A percentile compares a stretch with the other conserved stretches of the same genome.
Conservation (phyloP, 2,113 vertebrate species). For the Tangachromis dhanisi region DNA sequence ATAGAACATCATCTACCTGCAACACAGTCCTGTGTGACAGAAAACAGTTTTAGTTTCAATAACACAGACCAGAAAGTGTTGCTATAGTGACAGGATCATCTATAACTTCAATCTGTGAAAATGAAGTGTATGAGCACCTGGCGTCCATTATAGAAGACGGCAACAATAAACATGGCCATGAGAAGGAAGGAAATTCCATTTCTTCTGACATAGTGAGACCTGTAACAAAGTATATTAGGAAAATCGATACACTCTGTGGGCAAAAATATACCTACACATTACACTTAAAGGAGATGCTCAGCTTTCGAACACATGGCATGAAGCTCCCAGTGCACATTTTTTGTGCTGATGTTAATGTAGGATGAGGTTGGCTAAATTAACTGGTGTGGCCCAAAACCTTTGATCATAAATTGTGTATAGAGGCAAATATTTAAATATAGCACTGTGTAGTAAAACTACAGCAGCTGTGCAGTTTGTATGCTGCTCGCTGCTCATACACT, state of each 20-base stretch:
- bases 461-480: background rate
- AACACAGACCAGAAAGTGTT: background rate
- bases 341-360: background rate
- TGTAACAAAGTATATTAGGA: slow-evolving; percentile 31
- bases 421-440: background rate
- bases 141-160: slow-evolving; percentile 91
- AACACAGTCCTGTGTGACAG: background rate
- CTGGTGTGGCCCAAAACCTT: background rate
- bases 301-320: background rate
- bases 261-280: background rate
- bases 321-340: background rate
- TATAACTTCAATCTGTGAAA: background rate
- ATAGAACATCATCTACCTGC: background rate
- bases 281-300: background rate
- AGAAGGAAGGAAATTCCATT: slow-evolving; percentile 87
- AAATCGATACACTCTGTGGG: background rate
- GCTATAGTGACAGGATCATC: background rate
- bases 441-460: background rate
- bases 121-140: slow-evolving; percentile 71
- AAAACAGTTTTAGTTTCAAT: background rate
- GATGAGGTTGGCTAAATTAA: background rate
- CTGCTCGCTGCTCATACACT: background rate
- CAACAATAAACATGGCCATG: slow-evolving; percentile 90
- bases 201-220: slow-evolving; percentile 86
- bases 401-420: background rate